phyloP scores from a whole-genome alignment of 2,888 invertebrate genomes.

The Dromius quadrimaculatus region DNA sequence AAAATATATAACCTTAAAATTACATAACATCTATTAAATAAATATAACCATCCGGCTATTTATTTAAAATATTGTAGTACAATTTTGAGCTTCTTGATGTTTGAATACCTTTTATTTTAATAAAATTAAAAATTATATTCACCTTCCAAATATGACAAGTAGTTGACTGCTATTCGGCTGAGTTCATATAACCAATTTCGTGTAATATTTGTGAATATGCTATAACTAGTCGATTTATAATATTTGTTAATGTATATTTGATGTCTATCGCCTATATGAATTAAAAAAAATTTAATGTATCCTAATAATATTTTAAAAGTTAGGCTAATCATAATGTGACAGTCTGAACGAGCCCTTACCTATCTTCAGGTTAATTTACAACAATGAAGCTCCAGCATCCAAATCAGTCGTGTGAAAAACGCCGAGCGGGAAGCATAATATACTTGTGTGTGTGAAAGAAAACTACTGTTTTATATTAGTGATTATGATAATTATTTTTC shows the following conservation, averaged over 20 bases:
- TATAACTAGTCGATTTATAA: no score
- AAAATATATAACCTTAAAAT: conserved; percentile 33
- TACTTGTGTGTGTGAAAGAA: conserved; percentile 27
- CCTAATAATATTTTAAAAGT: no score
- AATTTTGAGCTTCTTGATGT: no score
- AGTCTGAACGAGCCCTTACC: conserved; percentile 11
- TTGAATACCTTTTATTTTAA: background rate
- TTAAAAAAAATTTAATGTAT: no score
- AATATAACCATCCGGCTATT: no score
- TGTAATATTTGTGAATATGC: no score
- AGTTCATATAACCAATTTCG: conserved; percentile 35
- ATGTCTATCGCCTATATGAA: no score
- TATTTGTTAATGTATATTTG: no score
- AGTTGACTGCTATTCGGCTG: background rate
- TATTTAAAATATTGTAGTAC: background rate
- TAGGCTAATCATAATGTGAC: no score
- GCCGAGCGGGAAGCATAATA: conserved; percentile 13
- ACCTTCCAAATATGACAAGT: conserved; percentile 21
- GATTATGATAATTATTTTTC: conserved; percentile 40
- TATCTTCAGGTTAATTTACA: conserved; percentile 46
- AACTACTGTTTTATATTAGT: conserved; percentile 34
- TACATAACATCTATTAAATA: conserved; percentile 37
- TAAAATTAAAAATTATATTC: background rate
- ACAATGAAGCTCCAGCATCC: conserved; percentile 33
- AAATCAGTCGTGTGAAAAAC: conserved; percentile 38